Percentiles rank a stretch among this genome's conserved stretches.
Conservation (phyloP, 1,140 invertebrate species). For the Cyphomyrmex costatus region DNA sequence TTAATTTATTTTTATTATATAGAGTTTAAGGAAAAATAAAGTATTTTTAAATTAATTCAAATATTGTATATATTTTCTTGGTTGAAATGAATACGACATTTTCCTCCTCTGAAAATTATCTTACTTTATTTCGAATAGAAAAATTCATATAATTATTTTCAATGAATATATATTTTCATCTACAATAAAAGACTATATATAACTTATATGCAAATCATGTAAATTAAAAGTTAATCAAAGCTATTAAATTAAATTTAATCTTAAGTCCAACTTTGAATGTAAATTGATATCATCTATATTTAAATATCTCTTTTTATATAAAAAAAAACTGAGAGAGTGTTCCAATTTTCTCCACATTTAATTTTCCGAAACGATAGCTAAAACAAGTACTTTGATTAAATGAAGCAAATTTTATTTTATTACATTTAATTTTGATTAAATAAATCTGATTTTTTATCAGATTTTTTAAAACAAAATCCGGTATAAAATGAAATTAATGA, state of each 20-base stretch:
- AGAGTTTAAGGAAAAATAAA: not conserved
- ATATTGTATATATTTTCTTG: not conserved
- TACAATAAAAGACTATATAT: not conserved
- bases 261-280: not conserved
- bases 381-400: not conserved
- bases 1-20: not conserved
- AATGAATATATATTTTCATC: not conserved
- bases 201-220: not conserved
- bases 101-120: not conserved
- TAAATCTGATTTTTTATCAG: not conserved
- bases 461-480: not conserved
- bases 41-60: not conserved
- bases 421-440: not conserved
- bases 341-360: not conserved
- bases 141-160: not conserved
- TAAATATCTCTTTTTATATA: conserved; percentile 5
- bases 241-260: conserved; percentile 10
- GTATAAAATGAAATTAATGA: not conserved
- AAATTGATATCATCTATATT: not conserved
- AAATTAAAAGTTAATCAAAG: not conserved
- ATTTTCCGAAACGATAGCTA: not conserved
- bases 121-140: conserved; percentile 12
- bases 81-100: not conserved
- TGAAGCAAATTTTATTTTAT: not conserved
- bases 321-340: not conserved